Percentiles rank a stretch among this genome's conserved stretches.
Conservation (phyloP, 2,888 invertebrate genomes). For the Cephonodes hylas region DNA sequence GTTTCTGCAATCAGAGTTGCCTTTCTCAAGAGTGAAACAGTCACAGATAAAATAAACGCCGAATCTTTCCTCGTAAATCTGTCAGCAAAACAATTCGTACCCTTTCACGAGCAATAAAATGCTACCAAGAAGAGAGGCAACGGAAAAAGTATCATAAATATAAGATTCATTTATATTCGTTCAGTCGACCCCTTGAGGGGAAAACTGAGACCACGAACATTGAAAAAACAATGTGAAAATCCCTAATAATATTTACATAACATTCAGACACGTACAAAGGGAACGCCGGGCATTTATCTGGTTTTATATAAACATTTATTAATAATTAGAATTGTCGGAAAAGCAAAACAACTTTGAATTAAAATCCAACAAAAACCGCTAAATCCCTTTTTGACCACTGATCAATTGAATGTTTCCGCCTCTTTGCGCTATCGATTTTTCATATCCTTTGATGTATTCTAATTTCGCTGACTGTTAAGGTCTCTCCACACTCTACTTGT, state of each 20-base stretch:
- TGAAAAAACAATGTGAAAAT: conserved; percentile 48
- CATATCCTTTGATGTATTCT: conserved; percentile 62
- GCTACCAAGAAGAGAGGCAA: conserved; percentile 72
- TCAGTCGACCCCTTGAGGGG: conserved; percentile 66
- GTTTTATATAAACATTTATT: conserved; percentile 12
- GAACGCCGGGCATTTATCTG: conserved; percentile 16
- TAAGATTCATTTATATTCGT: conserved; percentile 81
- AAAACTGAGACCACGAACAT: conserved; percentile 53
- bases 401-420: conserved; percentile 64
- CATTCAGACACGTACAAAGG: conserved; percentile 8
- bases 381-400: conserved; percentile 58
- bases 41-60: conserved; percentile 74
- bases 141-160: conserved; percentile 79
- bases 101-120: conserved; percentile 81
- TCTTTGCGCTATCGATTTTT: conserved; percentile 63
- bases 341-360: conserved; percentile 63
- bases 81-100: conserved; percentile 80
- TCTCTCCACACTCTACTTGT: conserved; percentile 5
- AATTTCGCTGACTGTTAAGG: conserved; percentile 43
- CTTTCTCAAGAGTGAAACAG: conserved; percentile 56
- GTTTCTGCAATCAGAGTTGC: conserved; percentile 47
- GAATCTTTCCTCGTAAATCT: conserved; percentile 79
- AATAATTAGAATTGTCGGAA: conserved; percentile 23
- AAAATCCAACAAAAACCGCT: conserved; percentile 65
- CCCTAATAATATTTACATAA: conserved; percentile 30